phyloP scores from a whole-genome alignment of 2,113 vertebrate genomes.

The Grallaria varia region DNA sequence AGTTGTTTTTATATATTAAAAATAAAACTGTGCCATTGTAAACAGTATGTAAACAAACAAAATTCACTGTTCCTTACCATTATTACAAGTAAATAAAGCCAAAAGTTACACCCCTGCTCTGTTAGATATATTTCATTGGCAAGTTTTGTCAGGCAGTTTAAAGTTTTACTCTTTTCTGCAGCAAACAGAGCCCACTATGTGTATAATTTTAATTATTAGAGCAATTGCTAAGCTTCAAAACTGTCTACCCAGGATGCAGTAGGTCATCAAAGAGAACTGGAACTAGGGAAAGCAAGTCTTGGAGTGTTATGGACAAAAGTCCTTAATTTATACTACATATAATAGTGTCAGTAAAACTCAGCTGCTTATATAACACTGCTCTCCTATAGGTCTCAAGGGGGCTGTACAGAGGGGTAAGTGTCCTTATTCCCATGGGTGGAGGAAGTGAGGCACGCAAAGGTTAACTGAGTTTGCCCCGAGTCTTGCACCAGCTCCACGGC shows the following conservation, averaged over 20 bases:
- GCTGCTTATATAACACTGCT: neutral
- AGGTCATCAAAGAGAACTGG: constrained; percentile 19
- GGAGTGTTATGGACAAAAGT: constrained; percentile 19
- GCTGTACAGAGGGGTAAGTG: neutral
- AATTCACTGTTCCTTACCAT: constrained; percentile 84
- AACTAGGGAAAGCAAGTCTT: constrained; percentile 34
- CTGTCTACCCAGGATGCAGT: constrained; percentile 13
- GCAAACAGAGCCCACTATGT: constrained; percentile 72
- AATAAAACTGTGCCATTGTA: constrained; percentile 96
- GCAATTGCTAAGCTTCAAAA: constrained; percentile 42
- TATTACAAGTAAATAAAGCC: constrained; percentile 79
- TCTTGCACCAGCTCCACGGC: neutral
- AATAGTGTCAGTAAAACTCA: neutral
- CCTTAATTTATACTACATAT: neutral
- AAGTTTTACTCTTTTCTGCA: constrained; percentile 83
- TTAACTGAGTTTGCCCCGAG: neutral
- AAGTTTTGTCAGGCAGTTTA: constrained; percentile 85
- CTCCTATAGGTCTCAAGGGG: neutral
- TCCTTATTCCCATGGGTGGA: neutral
- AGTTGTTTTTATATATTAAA: constrained; percentile 87
- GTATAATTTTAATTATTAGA: constrained; percentile 40
- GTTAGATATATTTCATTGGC: constrained; percentile 76
- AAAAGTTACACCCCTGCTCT: constrained; percentile 76
- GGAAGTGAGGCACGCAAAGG: constrained; percentile 6
- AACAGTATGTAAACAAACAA: constrained; percentile 99